phyloP scores from a whole-genome alignment of 2,888 invertebrate genomes.

The Rhingia campestris region DNA sequence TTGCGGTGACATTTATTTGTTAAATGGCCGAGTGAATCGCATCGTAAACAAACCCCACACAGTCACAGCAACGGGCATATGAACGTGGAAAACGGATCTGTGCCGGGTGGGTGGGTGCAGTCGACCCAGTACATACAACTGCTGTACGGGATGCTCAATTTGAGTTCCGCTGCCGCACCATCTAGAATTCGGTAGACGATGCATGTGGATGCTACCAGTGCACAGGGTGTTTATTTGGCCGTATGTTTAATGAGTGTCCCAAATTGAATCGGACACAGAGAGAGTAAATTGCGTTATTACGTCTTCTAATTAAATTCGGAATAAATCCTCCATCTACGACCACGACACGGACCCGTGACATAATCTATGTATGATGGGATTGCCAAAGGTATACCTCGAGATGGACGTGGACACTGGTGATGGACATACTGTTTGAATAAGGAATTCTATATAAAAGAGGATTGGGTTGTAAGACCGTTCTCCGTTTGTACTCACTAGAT shows the following conservation, averaged over 20 bases:
- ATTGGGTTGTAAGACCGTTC: no score
- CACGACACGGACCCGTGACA: not conserved
- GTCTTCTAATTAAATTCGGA: slow-evolving; percentile 26
- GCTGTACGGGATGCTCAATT: not conserved
- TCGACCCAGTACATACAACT: not conserved
- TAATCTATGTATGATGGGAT: not conserved
- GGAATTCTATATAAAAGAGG: no score
- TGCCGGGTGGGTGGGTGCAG: slow-evolving; percentile 1
- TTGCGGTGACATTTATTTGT: slow-evolving; percentile 40
- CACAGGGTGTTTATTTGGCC: slow-evolving; percentile 3
- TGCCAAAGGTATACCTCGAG: no score
- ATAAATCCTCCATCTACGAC: not conserved
- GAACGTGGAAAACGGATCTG: no score
- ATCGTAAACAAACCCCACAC: slow-evolving; percentile 3
- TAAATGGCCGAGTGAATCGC: slow-evolving; percentile 21
- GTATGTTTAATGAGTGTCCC: slow-evolving; percentile 9
- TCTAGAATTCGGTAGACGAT: not conserved
- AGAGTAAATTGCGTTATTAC: slow-evolving; percentile 26
- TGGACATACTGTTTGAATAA: no score
- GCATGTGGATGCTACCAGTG: not conserved
- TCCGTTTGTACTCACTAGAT: no score
- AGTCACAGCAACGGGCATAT: not conserved
- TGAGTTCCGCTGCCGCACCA: not conserved
- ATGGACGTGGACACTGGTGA: no score
- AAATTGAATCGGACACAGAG: slow-evolving; percentile 24